Base-by-base conservation (phyloP, 2,888 invertebrate genomes). In the Luperina nickerlii region DNA sequence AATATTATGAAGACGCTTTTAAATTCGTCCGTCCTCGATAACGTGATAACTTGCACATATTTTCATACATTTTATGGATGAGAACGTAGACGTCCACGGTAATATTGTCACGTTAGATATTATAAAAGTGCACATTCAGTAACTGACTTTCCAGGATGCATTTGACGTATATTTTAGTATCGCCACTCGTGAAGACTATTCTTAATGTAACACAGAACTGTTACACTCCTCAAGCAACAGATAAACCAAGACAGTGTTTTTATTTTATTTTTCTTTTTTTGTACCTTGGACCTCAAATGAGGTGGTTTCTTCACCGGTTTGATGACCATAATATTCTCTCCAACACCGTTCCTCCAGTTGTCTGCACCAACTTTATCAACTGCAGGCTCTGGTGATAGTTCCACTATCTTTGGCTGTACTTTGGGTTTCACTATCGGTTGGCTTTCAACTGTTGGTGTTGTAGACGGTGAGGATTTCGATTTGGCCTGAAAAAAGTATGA, bases 241-340 rank as follows among this genome's bases (percentile, higher is more conserved):
- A 42, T 2, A 62, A n/a, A 11, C 2, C 11, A 20, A 71, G n/a
- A 13, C 1, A 8, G 24, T 38, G 4, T 38, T 8, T 11, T 7
- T 27, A 20, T 18, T 32, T 51, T 80, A 32, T 38, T 7, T 7
- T 38, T 38, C 6, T 6, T 38, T 0, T 38, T 38, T 38, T 38
- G 6, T 38, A 97, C 97, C 96, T 98, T 98, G 18, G 98, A 98
- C 84, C 97, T 94, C 88, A 97, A 94, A 94, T 98, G 98, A 1
- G 98, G 97, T 11, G 97, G 97, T 94, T 98, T 98, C 86, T 96
- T 94, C 54, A 98, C 96, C 6, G 97, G 95, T 92, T 95, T 97
- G 83, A 96, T 93, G 8, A 96, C 93, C 72, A 94, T 94, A 1
- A 96, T 91, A 81, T 92, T 92, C 85, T 95, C 97, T 54, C 91